These are phyloP conservation scores for Zaprionus tsacasi DNA, from an alignment of 1,140 invertebrate species.

Conservation along the genomic window DNA sequence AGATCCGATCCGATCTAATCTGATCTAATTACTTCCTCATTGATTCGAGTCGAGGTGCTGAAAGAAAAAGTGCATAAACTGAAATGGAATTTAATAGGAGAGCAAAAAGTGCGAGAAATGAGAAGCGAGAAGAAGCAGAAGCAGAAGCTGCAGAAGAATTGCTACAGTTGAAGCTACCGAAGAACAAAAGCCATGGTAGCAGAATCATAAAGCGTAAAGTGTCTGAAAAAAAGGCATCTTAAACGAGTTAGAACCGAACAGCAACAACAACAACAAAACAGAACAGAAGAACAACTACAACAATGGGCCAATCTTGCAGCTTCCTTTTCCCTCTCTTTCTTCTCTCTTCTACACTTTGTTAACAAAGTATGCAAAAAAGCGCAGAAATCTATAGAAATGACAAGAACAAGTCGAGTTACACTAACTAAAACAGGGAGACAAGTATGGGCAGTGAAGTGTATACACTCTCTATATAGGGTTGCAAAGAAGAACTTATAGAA, in stretches of 20 bases:
- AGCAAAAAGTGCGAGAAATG: not conserved
- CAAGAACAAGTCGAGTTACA: constrained; percentile 1
- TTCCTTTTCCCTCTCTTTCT: not conserved
- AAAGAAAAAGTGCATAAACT: constrained; percentile 60
- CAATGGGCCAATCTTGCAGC: constrained; percentile 37
- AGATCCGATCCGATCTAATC: constrained; percentile 32
- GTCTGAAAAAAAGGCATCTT: constrained; percentile 30
- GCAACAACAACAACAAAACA: constrained; percentile 1
- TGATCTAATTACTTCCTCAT: constrained; percentile 74
- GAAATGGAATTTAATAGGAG: constrained; percentile 21
- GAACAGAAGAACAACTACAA: constrained; percentile 19
- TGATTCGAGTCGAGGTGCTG: constrained; percentile 62
- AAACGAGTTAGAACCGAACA: constrained; percentile 36
- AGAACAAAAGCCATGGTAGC: constrained; percentile 36
- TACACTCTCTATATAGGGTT: not conserved
- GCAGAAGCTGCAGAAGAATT: constrained; percentile 21
- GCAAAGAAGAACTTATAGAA: not conserved
- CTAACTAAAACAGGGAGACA: constrained; percentile 1
- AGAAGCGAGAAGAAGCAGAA: not conserved
- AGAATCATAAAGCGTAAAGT: constrained; percentile 52
- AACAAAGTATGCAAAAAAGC: constrained; percentile 33
- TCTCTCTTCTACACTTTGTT: constrained; percentile 18
- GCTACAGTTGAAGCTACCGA: not conserved
- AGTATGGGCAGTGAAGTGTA: not conserved
- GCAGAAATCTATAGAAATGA: constrained; percentile 9